These are phyloP conservation scores for Cyprinodon tularosa DNA, from an alignment of 2,113 vertebrate genomes.

Conservation along the genomic window DNA sequence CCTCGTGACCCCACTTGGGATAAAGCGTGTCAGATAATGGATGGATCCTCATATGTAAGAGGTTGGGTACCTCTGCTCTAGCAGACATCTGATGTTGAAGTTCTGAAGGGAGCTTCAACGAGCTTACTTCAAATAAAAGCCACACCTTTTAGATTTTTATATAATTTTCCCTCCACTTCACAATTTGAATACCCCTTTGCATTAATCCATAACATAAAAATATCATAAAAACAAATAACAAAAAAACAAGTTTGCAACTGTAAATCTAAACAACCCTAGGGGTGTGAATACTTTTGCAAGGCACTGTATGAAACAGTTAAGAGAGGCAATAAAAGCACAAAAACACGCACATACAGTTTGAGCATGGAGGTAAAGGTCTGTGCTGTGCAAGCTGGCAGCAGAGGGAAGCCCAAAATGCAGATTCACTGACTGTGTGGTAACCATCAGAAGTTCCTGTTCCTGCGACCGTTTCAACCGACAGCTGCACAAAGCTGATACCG, in stretches of 20 bases:
- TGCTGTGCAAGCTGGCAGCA: neutral
- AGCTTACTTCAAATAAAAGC: neutral
- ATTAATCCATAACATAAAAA: neutral
- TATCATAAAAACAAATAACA: neutral
- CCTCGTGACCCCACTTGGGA: too few species aligned
- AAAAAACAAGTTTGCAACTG: too few species aligned
- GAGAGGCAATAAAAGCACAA: neutral
- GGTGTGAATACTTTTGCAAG: neutral
- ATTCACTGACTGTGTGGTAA: conserved; percentile 52
- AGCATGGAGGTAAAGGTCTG: neutral
- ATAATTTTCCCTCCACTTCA: too few species aligned
- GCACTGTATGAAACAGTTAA: neutral
- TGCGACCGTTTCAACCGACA: conserved; percentile 46
- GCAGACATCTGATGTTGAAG: neutral
- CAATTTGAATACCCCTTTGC: neutral
- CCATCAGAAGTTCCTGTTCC: conserved; percentile 50
- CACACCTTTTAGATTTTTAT: neutral
- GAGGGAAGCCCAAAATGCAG: conserved; percentile 42
- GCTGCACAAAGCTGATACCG: conserved; percentile 60
- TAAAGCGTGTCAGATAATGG: too few species aligned
- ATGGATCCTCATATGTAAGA: neutral
- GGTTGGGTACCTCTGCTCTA: neutral
- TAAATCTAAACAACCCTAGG: neutral
- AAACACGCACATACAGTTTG: neutral
- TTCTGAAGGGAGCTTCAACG: too few species aligned